Conservation (phyloP, 1,140 invertebrate genomes). For the Drosophila lowei region DNA sequence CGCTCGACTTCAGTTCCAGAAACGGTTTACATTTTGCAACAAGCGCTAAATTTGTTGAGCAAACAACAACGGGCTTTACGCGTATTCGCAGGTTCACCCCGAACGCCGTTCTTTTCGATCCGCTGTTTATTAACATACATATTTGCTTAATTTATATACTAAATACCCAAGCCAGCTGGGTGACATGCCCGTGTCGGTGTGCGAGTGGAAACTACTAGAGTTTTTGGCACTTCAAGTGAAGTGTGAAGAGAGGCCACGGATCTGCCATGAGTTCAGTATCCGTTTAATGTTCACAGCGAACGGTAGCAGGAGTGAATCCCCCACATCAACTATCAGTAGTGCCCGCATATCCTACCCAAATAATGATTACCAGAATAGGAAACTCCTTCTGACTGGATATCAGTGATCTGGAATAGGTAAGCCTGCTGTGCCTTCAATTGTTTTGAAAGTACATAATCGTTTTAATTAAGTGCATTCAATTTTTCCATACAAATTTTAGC, state of each 20-base stretch:
- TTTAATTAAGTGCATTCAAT: no score
- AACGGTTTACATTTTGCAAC: conserved; percentile 76
- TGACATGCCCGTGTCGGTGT: conserved; percentile 40
- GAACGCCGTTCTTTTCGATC: conserved; percentile 55
- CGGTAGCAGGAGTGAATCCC: conserved; percentile 25
- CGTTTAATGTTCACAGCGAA: conserved; percentile 66
- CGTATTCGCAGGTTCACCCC: conserved; percentile 51
- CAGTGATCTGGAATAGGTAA: conserved; percentile 40
- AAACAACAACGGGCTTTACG: conserved; percentile 58
- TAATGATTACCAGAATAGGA: conserved; percentile 67
- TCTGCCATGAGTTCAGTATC: conserved; percentile 59
- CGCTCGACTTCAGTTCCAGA: conserved; percentile 60
- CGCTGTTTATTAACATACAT: conserved; percentile 68
- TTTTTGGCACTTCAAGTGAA: conserved; percentile 70
- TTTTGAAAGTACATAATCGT: background rate
- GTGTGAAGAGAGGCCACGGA: conserved; percentile 63
- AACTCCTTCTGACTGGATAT: conserved; percentile 51
- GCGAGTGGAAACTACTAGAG: conserved; percentile 72
- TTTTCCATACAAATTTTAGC: background rate
- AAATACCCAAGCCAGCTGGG: conserved; percentile 56
- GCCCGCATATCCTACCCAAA: conserved; percentile 5
- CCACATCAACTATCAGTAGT: background rate
- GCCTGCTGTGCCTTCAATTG: conserved; percentile 1
- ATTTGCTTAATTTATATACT: conserved; percentile 69
- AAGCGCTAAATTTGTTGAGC: conserved; percentile 69